Conservation (phyloP, 2,888 invertebrate species). For the Euclidia mi region DNA sequence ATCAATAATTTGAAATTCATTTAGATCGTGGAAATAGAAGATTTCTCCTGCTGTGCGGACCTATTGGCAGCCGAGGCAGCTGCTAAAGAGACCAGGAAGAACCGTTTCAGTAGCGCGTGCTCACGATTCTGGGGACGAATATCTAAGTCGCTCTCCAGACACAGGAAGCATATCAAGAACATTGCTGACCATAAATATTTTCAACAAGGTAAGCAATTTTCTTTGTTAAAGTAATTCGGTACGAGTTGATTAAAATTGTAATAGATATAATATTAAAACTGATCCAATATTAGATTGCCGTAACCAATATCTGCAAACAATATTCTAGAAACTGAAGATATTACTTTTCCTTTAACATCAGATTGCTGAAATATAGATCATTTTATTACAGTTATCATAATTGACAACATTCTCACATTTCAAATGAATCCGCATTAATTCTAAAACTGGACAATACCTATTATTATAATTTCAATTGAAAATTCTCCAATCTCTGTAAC, state of each 20-base stretch:
- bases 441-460: neutral
- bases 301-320: too few species aligned
- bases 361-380: too few species aligned
- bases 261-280: too few species aligned
- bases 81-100: conserved; percentile 78
- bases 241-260: too few species aligned
- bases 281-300: too few species aligned
- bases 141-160: conserved; percentile 73
- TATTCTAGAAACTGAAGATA: too few species aligned
- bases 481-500: conserved; percentile 4
- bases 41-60: conserved; percentile 94
- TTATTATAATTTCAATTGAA: neutral
- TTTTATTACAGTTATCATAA: too few species aligned
- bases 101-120: conserved; percentile 73
- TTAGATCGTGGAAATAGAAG: conserved; percentile 91
- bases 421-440: too few species aligned
- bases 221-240: too few species aligned
- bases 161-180: conserved; percentile 92
- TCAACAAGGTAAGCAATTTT: conserved; percentile 97
- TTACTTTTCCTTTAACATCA: too few species aligned
- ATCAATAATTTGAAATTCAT: conserved; percentile 8
- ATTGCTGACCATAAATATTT: conserved; percentile 98
- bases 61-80: conserved; percentile 89
- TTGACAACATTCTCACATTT: neutral
- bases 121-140: conserved; percentile 72